Evolutionary conservation across 2,888 invertebrate genomes (phyloP).

Genomic region (Notodonta dromedarius): DNA sequence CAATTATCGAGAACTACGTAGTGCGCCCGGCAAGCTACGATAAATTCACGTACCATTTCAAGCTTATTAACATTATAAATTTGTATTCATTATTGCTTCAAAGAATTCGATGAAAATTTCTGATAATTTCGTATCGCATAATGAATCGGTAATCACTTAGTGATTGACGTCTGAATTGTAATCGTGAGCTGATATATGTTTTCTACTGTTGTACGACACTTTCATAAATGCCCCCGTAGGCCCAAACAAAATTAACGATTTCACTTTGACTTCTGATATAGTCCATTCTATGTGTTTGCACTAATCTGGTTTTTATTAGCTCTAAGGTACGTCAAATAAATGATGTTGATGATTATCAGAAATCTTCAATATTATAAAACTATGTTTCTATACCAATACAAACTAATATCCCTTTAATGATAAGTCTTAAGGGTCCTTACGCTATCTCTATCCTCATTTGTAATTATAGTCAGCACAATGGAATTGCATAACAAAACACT

Average conservation of each 20-base stretch:
- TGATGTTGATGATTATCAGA: too few species aligned
- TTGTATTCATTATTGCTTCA: background rate
- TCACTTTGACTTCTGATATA: too few species aligned
- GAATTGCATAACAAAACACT: background rate
- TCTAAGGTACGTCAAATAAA: too few species aligned
- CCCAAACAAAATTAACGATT: too few species aligned
- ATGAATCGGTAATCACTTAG: background rate
- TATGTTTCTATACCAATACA: background rate
- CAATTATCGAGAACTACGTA: slow-evolving; percentile 22
- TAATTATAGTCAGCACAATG: background rate
- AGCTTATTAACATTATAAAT: background rate
- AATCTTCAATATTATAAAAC: too few species aligned
- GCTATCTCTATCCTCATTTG: background rate
- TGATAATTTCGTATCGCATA: background rate
- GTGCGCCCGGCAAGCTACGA: slow-evolving; percentile 7
- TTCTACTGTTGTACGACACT: too few species aligned
- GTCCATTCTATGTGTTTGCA: too few species aligned
- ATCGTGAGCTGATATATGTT: too few species aligned
- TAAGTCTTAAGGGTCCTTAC: background rate
- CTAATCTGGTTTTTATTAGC: too few species aligned
- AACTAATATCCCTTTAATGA: background rate
- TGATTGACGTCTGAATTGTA: background rate
- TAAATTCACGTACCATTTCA: slow-evolving; percentile 10
- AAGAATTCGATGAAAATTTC: background rate
- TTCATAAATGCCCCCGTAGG: too few species aligned